These are phyloP conservation scores for Patella vulgata DNA, from an alignment of 1,140 invertebrate genomes.

Conservation along the genomic window DNA sequence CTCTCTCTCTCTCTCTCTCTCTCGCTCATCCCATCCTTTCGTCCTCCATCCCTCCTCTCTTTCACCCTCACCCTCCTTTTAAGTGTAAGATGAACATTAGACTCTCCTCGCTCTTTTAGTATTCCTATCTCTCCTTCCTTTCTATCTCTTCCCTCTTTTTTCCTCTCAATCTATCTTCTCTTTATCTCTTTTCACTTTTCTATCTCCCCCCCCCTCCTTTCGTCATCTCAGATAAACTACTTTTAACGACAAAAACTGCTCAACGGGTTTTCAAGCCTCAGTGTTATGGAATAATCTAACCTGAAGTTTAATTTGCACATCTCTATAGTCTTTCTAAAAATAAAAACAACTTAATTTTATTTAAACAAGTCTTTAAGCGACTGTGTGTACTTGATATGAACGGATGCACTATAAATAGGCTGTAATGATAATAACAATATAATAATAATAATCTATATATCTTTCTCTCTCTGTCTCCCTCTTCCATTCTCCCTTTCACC, in stretches of 20 bases:
- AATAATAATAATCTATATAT: no score
- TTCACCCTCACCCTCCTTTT: background rate
- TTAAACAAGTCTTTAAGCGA: no score
- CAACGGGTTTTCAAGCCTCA: no score
- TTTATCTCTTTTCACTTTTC: background rate
- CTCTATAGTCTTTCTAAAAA: no score
- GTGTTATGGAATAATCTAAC: no score
- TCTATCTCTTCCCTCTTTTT: background rate
- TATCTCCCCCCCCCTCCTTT: background rate
- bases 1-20: constrained; percentile 12
- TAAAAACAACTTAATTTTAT: no score
- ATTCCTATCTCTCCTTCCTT: background rate
- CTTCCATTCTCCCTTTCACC: constrained; percentile 3
- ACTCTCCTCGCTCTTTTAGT: background rate
- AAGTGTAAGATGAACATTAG: background rate
- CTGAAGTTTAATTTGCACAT: no score
- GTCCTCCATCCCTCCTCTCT: background rate
- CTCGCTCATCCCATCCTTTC: background rate
- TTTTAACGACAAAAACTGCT: no score
- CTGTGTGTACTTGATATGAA: no score
- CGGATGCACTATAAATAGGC: no score
- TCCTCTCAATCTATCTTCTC: background rate
- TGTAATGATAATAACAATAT: no score
- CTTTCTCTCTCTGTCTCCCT: background rate
- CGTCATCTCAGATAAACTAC: background rate